These are phyloP conservation scores for Neodon shergylaensis DNA, from an alignment of 2,113 vertebrate genomes.

Conservation along the genomic window DNA sequence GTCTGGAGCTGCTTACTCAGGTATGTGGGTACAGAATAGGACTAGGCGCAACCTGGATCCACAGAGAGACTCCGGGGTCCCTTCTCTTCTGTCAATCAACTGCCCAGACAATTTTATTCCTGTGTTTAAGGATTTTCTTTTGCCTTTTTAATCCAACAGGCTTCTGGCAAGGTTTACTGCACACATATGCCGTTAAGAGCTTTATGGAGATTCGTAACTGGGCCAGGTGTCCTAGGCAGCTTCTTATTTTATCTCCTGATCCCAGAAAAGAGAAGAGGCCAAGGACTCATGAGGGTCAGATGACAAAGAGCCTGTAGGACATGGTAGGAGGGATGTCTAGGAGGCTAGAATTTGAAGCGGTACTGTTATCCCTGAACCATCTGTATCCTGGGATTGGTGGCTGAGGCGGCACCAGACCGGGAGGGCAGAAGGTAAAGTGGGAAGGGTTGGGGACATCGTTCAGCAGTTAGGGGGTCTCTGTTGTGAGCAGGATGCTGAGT, in stretches of 20 bases:
- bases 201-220: background rate
- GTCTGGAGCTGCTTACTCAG: background rate
- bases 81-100: background rate
- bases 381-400: background rate
- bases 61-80: background rate
- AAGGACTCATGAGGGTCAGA: background rate
- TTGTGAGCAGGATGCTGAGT: too few relatives aligned
- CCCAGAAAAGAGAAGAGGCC: background rate
- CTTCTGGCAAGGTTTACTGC: background rate
- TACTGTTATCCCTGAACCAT: background rate
- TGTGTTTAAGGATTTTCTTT: background rate
- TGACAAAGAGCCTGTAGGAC: background rate
- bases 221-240: background rate
- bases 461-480: background rate
- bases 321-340: fast-evolving
- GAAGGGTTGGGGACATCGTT: background rate
- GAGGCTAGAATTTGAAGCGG: background rate
- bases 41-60: background rate
- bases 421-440: background rate
- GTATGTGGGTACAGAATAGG: too few relatives aligned
- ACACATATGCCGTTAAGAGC: background rate
- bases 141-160: background rate
- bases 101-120: background rate
- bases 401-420: background rate
- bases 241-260: background rate